Conservation (phyloP, 1,140 invertebrate genomes). For the Pristionchus pacificus region DNA sequence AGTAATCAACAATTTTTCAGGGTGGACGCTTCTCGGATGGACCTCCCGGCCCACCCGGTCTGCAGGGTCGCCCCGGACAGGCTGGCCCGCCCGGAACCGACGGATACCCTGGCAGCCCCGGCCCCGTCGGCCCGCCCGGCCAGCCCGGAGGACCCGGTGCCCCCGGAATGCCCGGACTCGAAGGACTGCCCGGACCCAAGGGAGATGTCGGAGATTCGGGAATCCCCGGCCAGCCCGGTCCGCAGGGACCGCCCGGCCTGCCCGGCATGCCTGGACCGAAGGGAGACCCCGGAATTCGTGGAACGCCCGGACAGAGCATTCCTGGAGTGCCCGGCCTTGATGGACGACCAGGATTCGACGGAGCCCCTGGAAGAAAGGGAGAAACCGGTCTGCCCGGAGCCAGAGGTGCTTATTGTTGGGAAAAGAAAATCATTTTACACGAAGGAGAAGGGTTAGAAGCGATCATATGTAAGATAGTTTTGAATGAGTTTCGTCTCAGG, state of each 20-base stretch:
- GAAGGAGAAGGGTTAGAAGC: neutral
- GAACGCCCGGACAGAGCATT: slow-evolving; percentile 53
- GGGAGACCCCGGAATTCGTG: slow-evolving; percentile 50
- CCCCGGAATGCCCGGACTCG: slow-evolving; percentile 38
- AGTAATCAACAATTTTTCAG: slow-evolving; percentile 7
- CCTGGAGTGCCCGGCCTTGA: slow-evolving; percentile 56
- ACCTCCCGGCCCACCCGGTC: slow-evolving; percentile 52
- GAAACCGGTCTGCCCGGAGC: slow-evolving; percentile 49
- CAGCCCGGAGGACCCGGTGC: slow-evolving; percentile 39
- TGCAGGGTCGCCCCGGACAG: slow-evolving; percentile 44
- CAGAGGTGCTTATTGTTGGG: too few species aligned
- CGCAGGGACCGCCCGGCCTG: slow-evolving; percentile 41
- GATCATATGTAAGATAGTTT: too few species aligned
- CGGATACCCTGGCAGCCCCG: slow-evolving; percentile 45
- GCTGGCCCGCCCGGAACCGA: slow-evolving; percentile 44
- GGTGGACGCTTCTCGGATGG: slow-evolving; percentile 54
- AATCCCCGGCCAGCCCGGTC: slow-evolving; percentile 40
- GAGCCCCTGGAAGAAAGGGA: slow-evolving; percentile 54
- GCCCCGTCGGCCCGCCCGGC: slow-evolving; percentile 50
- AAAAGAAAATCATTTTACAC: slow-evolving; percentile 15
- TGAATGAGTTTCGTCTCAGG: slow-evolving; percentile 33
- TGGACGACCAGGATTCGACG: slow-evolving; percentile 54
- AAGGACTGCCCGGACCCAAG: slow-evolving; percentile 40
- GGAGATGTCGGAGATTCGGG: slow-evolving; percentile 39
- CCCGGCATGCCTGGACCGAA: slow-evolving; percentile 47